phyloP scores from a whole-genome alignment of 2,888 invertebrate genomes.

The Hedychridium roseum region DNA sequence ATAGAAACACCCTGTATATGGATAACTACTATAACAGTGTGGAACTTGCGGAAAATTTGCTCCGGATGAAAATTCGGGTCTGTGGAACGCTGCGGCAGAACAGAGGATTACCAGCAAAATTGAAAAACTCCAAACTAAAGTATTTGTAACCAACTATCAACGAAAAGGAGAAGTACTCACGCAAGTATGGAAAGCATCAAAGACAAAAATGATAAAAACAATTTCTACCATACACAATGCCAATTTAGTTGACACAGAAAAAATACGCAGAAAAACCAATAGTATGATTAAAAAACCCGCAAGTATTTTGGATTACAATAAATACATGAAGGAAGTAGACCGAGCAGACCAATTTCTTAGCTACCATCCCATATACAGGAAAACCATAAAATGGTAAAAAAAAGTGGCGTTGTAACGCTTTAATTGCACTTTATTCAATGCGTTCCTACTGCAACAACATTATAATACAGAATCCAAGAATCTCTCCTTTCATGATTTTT shows the following conservation, averaged over 20 bases:
- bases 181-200: constrained; percentile 5
- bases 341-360: constrained; percentile 29
- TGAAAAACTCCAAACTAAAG: constrained; percentile 6
- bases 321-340: constrained; percentile 31
- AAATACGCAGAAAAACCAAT: constrained; percentile 12
- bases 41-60: too few species aligned
- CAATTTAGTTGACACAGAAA: constrained; percentile 9
- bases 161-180: constrained; percentile 7
- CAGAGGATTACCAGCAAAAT: constrained; percentile 1
- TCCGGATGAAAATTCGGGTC: neutral
- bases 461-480: constrained; percentile 12
- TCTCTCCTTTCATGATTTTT: constrained; percentile 11
- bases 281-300: constrained; percentile 21
- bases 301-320: constrained; percentile 28
- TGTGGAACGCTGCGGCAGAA: neutral
- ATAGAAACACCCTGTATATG: neutral
- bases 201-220: constrained; percentile 11
- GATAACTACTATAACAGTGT: neutral
- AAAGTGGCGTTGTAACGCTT: constrained; percentile 13
- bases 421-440: constrained; percentile 14
- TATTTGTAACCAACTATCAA: constrained; percentile 6
- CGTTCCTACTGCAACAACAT: constrained; percentile 13
- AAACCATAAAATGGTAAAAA: constrained; percentile 16
- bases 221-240: constrained; percentile 16
- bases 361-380: constrained; percentile 21